Conservation (phyloP, 2,888 invertebrate genomes). For the Acanthoscelides obtectus region DNA sequence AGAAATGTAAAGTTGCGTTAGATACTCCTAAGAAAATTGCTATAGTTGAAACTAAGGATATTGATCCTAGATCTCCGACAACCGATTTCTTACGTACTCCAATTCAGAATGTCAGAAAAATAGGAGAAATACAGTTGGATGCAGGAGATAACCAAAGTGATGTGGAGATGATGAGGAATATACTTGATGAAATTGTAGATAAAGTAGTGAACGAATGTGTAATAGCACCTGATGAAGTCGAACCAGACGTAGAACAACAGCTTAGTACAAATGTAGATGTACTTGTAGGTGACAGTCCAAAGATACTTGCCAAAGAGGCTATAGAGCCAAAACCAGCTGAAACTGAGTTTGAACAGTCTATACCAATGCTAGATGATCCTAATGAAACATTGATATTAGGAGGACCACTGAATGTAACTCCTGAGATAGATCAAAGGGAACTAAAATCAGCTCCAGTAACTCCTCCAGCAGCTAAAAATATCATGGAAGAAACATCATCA, state of each 20-base stretch:
- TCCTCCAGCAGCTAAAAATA: no score
- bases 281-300: not conserved
- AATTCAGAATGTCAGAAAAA: constrained; percentile 33
- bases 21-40: constrained; percentile 2
- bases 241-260: not conserved
- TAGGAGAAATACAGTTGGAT: constrained; percentile 17
- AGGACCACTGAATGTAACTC: no score
- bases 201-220: not conserved
- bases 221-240: not conserved
- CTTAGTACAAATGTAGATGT: not conserved
- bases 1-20: constrained; percentile 21
- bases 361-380: no score
- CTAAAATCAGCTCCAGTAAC: no score
- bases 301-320: not conserved
- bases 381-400: no score
- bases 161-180: no score
- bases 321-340: not conserved
- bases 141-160: no score
- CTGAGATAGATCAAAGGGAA: no score
- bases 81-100: constrained; percentile 55
- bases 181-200: not conserved
- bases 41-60: constrained; percentile 14
- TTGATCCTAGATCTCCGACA: constrained; percentile 52
- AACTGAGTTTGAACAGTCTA: not conserved
- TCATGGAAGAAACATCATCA: no score